Evolutionary conservation across 2,797 vertebrate genomes (phyloP), one percentile per base, ranked within the genome.

Genomic region (Graptemys geographica): DNA sequence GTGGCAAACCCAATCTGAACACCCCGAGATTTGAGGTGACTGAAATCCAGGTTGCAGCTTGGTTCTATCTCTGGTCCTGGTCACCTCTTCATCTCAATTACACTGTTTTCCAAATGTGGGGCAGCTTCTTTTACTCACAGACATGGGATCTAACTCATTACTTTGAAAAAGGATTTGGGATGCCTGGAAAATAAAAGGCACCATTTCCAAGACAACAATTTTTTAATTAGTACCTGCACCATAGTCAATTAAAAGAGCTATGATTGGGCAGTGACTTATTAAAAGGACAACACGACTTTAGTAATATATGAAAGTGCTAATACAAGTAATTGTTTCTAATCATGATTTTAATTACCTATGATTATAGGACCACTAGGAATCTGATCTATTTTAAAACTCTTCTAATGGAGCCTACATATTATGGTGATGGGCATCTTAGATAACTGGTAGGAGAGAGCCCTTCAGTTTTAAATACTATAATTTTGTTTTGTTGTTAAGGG

Each of bases 291-390:
- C 1, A 7, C 2, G 79, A 88, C 44, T 16, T 86, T 76, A 87
- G 56, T 55, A 13, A 86, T 44, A 33, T 84, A 51, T n/a, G 19
- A 51, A 92, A 37, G 72, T 15, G 16, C 31, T 12, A 86, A 86
- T 28, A 84, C 52, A 84, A 89, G 91, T 5, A 41, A 84, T 23
- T 21, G 79, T 51, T 88, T 78, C 72, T 47, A 44, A 47, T 76
- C 27, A 78, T 31, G 44, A 28, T 78, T 93, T 88, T 79, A 80
- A 41, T 9, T 56, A 88, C 12, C 72, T 56, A 78, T 49, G 51
- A 85, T 0, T 1, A 27, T 23, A 57, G 37, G 41, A 11, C 83
- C 0, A 0, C 8, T 37, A 7, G n/a, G 25, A 79, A 44, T 4
- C 16, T 93, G 31, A 55, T 8, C 1, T 23, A 8, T 31, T 93